These are phyloP conservation scores for Zygaena filipendulae DNA, from an alignment of 2,888 invertebrate species.

Conservation along the genomic window DNA sequence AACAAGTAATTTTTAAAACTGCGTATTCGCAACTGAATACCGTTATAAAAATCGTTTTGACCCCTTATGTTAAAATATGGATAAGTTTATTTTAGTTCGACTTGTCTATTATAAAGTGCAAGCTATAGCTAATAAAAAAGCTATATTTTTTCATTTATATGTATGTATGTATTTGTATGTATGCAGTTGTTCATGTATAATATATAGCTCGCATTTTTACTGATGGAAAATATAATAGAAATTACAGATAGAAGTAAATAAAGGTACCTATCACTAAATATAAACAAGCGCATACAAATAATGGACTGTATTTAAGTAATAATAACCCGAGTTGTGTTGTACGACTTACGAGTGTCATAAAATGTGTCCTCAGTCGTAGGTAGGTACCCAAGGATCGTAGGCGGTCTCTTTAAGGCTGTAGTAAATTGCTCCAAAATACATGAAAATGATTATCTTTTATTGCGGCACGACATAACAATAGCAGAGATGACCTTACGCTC, in stretches of 20 bases:
- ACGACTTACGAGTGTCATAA: background rate
- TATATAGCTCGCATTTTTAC: too few relatives aligned
- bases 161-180: too few relatives aligned
- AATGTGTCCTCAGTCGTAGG: conserved; percentile 15
- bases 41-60: too few relatives aligned
- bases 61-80: too few relatives aligned
- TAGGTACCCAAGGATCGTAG: conserved; percentile 23
- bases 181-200: too few relatives aligned
- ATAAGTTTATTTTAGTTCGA: conserved; percentile 11
- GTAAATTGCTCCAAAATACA: conserved; percentile 55
- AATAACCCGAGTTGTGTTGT: background rate
- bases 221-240: background rate
- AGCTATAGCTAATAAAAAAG: too few relatives aligned
- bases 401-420: conserved; percentile 25
- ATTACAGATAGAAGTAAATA: background rate
- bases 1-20: too few relatives aligned
- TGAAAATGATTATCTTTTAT: conserved; percentile 55
- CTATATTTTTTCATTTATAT: too few relatives aligned
- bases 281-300: background rate
- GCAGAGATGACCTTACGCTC: conserved; percentile 47
- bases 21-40: too few relatives aligned
- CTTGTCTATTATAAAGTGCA: too few relatives aligned
- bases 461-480: conserved; percentile 53
- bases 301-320: background rate
- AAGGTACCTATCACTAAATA: background rate